Evolutionary conservation across 2,888 invertebrate genomes (phyloP), one percentile per base, ranked within the genome.

Genomic region (Nemoura dubitans): DNA sequence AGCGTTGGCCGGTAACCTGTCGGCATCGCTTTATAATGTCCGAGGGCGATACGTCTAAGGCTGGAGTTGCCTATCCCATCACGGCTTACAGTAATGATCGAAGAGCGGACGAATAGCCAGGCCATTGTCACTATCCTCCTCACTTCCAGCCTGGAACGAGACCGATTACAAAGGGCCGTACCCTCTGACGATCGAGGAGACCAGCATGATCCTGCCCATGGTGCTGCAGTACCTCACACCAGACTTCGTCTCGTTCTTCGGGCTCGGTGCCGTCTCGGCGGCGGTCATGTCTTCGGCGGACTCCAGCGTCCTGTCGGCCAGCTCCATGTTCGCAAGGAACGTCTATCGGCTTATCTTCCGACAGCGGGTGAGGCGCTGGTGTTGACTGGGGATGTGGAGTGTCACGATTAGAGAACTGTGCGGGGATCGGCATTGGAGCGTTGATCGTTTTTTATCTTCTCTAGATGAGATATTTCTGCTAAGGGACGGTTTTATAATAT

Each of bases 201-300:
- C 97, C 0, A 97, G 97, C 90, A 97, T 99, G 96, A 98, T 99
- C 89, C 93, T 99, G 89, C 99, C 99, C 82, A 95, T 99, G 95
- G 99, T 99, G 83, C 93, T 99, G 90, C 99, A 99, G 92, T 97
- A 98, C 91, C 93, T 99, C 86, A 99, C 99, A 10, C 99, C 99
- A 0, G 95, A 96, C 91, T 97, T 97, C 91, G 97, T 99, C 30
- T 97, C 99, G 1, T 99, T 99, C 93, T 97, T 99, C 91, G 99
- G 99, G 7, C 94, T 99, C 88, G 99, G 99, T 0, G 99, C 99
- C 7, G 98, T 99, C 7, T 99, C 99, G 0, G 99, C 99, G 0
- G 99, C 99, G 27, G 99, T 99, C 89, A 99, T 99, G 99, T 99
- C 99, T 76, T 99, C 99, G 0, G 99, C 99, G 0, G 99, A 99